Base-by-base conservation (phyloP, 92 coral and sea anemone genomes). In the Epizoanthus fatuus region DNA sequence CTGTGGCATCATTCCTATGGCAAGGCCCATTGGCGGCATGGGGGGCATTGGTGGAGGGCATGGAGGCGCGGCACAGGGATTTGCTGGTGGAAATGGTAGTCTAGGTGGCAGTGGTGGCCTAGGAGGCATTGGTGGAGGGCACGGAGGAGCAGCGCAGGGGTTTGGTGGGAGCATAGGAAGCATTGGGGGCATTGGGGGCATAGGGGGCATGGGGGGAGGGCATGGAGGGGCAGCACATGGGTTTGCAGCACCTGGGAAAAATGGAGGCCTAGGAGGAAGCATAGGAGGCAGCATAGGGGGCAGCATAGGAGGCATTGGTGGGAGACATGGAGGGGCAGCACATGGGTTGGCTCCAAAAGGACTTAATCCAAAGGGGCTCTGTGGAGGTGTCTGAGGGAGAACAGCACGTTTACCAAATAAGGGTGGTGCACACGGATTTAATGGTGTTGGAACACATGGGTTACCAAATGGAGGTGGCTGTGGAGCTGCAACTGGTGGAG, bases 171-270 rank as follows among this genome's bases (percentile, higher is more conserved):
- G 82, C 67, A 84, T 73, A 7, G 69, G 79, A 32, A 58, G 85
- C 84, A 87, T 74, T 14, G 38, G 82, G 8, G 37, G 82, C 67
- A 84, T 73, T 4, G 69, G 79, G 19, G 66, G 85, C 84, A 87
- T 74, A 63, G 94, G 92, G 49, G 95, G 89, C 40, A 94, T 92
- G 25, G 73, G 64, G 53, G 82, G 68, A 49, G 84, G 85, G 75
- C 93, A 78, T 42, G 4, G 49, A 22, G 93, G 77, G 12, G 81
- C 75, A 1, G 82, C 58, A 77, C 95, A 92, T 10, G 88, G 93
- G 69, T 77, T 92, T 54, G 88, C 87, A 42, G 90, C 90, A 11
- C 9, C 0, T 55, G 76, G 47, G 67, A 82, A 52, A 0, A 58
- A 45, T 82, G 71, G 82, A 7, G 83, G 84, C 84, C 55, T 59